Evolutionary conservation across 1,140 invertebrate species (phyloP), one percentile per base, ranked within the genome.

Genomic region (Arion vulgaris): DNA sequence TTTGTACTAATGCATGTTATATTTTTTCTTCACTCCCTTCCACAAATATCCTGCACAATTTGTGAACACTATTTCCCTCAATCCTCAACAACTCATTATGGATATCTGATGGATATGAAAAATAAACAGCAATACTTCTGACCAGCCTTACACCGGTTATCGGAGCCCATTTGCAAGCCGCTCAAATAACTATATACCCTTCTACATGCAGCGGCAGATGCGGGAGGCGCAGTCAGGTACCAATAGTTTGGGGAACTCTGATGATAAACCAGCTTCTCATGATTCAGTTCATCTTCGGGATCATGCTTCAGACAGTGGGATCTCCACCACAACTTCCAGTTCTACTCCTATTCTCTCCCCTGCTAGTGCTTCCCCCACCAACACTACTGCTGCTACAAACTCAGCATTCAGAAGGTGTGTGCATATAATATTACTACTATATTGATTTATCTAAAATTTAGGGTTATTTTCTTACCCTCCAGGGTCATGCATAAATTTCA

Each of bases 151-250:
- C 69, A 36, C 15, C 15, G 68, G 79, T 9, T 51, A 72, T 28
- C 1, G 41, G n/a, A 72, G 53, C 53, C 26, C 53, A 57, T 57
- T 57, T n/a, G 9, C 45, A 19, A 72, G 28, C 68, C 68, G 80
- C 32, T 81, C 83, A n/a, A 72, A 73, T 32, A 45, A 28, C 41
- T 91, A 91, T 81, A 85, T 89, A 80, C 89, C 90, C 36, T 90
- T 87, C 83, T 89, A 89, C 82, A 81, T 80, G 62, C 66, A 84
- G 62, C 86, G 88, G 79, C 72, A 83, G 78, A 76, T 74, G 36
- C 53, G 80, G 15, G 77, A 86, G 57, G 72, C 73, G 68, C 82
- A 71, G 53, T 15, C 53, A 19, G 2, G 9, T 23, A 4, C 19
- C 19, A 23, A 57, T n/a, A 57, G 53, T 23, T 5, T n/a, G 1